Base-by-base conservation (phyloP, 2,113 vertebrate genomes). In the Cyprinus carpio region DNA sequence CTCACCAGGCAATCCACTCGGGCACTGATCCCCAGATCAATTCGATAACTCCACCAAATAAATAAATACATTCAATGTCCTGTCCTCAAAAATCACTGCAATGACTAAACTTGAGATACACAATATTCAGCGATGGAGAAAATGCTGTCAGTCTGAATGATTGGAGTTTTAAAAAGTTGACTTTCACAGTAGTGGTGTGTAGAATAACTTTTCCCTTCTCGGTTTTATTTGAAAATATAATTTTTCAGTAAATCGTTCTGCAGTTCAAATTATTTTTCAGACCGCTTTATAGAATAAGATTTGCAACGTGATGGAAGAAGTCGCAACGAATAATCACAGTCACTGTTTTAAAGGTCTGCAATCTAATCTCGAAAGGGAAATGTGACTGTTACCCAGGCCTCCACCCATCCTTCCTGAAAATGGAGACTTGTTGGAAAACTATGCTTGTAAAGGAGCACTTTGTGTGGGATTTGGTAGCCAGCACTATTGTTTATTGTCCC, bases 331-430 rank as follows among this genome's bases (percentile, higher is more conserved):
- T 71, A 72, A 60, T 74, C 75, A 31, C n/a, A 3, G 78, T 78
- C 43, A 27, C 60, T n/a, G 76, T 75, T 77, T 27, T 25, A 29
- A 49, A 81, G 11, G 78, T 82, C 46, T 72, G 51, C 81, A 54
- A 62, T 85, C 67, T 74, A 49, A 87, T 80, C 75, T 87, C 7
- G 51, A 67, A 51, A 79, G 72, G 88, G 84, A 89, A 87, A 88
- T 23, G 71, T 60, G 74, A 74, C 78, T n/a, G 87, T 83, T 89
- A 23, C 43, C 74, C 10, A 23, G 84, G 79, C 71, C 91, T 88
- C 84, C 89, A 25, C 92, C 90, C 90, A 78, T 92, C 90, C 92
- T 91, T 92, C 92, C 91, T 92, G 93, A 89, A 90, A 92, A 88
- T 82, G 77, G 84, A 92, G 90, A 86, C 64, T 88, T 75, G 85